phyloP scores from a whole-genome alignment of 2,113 vertebrate genomes.

The Xerus inauris region DNA sequence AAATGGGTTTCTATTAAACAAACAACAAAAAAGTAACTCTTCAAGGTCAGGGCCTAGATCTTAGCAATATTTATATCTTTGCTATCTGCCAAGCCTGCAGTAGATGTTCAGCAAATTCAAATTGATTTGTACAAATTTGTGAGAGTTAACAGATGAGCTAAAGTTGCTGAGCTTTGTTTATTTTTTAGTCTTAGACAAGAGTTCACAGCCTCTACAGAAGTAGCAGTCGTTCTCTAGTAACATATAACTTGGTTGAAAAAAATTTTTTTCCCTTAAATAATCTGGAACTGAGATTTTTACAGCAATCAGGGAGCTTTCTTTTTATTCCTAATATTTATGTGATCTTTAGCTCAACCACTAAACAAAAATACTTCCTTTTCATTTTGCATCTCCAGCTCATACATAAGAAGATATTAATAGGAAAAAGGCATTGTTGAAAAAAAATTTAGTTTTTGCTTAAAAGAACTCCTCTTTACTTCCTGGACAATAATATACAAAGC shows the following conservation, averaged over 20 bases:
- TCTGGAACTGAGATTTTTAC: not conserved
- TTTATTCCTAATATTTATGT: conserved; percentile 13
- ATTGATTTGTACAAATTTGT: not conserved
- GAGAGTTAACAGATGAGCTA: not conserved
- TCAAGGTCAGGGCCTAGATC: not conserved
- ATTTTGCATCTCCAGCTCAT: not conserved
- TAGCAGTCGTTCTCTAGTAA: not conserved
- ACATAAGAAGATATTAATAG: not conserved
- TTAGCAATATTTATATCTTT: not conserved
- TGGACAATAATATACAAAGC: not conserved
- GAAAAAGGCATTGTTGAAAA: not conserved
- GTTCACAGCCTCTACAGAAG: no score
- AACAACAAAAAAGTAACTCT: not conserved
- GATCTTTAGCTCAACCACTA: not conserved
- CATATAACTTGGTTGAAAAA: not conserved
- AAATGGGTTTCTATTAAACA: not conserved
- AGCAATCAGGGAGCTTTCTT: not conserved
- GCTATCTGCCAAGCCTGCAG: not conserved
- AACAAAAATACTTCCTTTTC: not conserved
- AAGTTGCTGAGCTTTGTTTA: not conserved
- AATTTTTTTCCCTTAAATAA: not conserved
- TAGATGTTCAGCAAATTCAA: not conserved
- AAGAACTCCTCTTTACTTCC: not conserved
- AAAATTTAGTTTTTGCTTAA: conserved; percentile 6
- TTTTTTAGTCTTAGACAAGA: not conserved